A percentile compares a stretch with the other conserved stretches of the same genome.
These are phyloP conservation scores for Anguilla anguilla DNA, from an alignment of 2,797 vertebrate species.

Conservation along the genomic window DNA sequence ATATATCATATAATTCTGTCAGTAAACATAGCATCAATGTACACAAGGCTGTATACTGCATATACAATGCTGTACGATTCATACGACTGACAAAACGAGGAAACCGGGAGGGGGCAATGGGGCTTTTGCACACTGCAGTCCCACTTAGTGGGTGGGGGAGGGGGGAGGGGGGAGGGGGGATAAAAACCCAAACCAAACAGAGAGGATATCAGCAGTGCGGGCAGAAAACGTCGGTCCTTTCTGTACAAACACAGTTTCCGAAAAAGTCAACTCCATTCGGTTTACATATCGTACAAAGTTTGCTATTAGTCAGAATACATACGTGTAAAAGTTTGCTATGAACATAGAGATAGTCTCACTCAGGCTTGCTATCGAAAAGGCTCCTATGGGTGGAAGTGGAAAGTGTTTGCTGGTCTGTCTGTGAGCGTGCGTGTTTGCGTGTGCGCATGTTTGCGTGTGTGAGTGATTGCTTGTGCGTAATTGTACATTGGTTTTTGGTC, in stretches of 20 bases:
- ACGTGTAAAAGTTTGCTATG: slow-evolving; percentile 52
- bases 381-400: slow-evolving; percentile 29
- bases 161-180: neutral
- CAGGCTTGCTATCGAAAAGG: slow-evolving; percentile 33
- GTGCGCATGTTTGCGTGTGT: neutral
- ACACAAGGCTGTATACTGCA: slow-evolving; percentile 48
- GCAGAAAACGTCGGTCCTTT: slow-evolving; percentile 58
- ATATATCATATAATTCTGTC: slow-evolving; percentile 49
- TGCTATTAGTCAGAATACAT: slow-evolving; percentile 50
- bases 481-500: slow-evolving; percentile 48
- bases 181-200: slow-evolving; percentile 49
- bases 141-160: slow-evolving; percentile 25
- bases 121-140: slow-evolving; percentile 14
- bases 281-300: slow-evolving; percentile 57
- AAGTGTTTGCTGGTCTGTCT: slow-evolving; percentile 20
- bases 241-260: slow-evolving; percentile 49
- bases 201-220: slow-evolving; percentile 53
- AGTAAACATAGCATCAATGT: slow-evolving; percentile 61
- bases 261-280: slow-evolving; percentile 58
- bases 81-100: slow-evolving; percentile 41
- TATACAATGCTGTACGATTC: slow-evolving; percentile 29
- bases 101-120: neutral
- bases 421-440: neutral
- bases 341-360: slow-evolving; percentile 27
- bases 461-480: neutral